Conservation (phyloP, 2,113 vertebrate genomes). For the Chinchilla lanigera region DNA sequence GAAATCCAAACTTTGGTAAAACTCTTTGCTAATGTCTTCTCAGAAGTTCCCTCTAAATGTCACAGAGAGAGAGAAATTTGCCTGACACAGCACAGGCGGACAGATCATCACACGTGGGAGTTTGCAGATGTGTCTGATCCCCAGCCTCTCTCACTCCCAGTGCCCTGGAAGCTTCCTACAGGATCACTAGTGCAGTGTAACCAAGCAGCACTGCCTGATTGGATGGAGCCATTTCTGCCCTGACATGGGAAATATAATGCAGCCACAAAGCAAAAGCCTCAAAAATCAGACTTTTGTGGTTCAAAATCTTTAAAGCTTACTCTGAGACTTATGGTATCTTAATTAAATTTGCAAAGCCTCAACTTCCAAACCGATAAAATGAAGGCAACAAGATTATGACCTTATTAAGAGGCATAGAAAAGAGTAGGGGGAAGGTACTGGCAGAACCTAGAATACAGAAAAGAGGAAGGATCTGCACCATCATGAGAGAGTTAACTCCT, state of each 20-base stretch:
- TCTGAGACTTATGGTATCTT: neutral
- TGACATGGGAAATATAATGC: rapidly evolving
- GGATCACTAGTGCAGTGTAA: rapidly evolving
- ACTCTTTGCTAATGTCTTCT: neutral
- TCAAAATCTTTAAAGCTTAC: neutral
- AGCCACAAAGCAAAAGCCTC: neutral
- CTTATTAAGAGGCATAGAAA: neutral
- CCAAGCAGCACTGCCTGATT: rapidly evolving
- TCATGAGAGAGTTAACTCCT: rapidly evolving
- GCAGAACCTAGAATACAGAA: neutral
- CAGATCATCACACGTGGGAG: too few species aligned
- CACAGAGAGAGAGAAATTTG: neutral
- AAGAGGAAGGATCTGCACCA: neutral
- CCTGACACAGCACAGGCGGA: neutral
- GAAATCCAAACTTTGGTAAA: neutral
- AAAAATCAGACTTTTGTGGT: neutral
- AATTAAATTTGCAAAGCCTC: neutral
- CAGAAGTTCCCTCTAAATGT: neutral
- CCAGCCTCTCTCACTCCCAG: neutral
- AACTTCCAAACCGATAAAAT: neutral
- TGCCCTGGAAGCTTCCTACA: rapidly evolving
- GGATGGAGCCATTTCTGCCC: neutral
- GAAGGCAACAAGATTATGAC: neutral
- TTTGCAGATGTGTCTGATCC: neutral
- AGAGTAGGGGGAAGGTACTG: rapidly evolving